Percentiles rank a stretch among this genome's conserved stretches.
phyloP scores from a whole-genome alignment of 2,113 vertebrate genomes.

The Xenus cinereus region DNA sequence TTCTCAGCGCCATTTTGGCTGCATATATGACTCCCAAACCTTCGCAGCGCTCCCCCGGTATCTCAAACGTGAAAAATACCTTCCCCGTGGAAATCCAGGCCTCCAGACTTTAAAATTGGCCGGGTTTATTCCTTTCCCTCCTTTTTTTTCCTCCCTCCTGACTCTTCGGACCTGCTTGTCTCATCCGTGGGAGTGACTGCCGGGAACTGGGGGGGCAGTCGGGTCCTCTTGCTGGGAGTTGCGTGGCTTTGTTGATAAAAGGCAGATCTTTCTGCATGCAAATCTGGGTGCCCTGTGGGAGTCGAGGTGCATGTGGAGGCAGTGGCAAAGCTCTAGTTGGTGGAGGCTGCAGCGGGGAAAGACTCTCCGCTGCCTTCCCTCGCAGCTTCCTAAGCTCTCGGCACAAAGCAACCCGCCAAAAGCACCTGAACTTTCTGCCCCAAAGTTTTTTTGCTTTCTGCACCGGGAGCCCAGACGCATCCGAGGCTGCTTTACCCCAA shows the following conservation, averaged over 20 bases:
- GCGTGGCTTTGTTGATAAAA: slow-evolving; percentile 5
- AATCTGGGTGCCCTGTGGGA: background rate
- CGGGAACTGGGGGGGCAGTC: background rate
- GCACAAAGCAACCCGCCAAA: slow-evolving; percentile 1
- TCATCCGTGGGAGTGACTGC: background rate
- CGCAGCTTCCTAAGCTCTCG: background rate
- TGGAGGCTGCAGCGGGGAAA: background rate
- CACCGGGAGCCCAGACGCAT: background rate
- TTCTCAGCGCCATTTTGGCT: slow-evolving; percentile 91
- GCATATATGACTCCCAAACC: slow-evolving; percentile 69
- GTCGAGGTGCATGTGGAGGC: background rate
- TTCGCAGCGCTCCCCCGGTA: background rate
- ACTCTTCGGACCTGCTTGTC: background rate
- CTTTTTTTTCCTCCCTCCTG: slow-evolving; percentile 33
- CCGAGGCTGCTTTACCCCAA: background rate
- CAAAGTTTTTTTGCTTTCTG: slow-evolving; percentile 31
- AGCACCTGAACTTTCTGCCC: slow-evolving; percentile 50
- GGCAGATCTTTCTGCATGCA: slow-evolving; percentile 22
- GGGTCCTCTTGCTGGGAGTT: background rate
- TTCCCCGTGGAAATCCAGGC: background rate
- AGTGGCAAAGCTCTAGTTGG: background rate
- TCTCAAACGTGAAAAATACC: background rate
- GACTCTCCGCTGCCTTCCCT: background rate
- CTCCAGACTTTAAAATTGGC: slow-evolving; percentile 41
- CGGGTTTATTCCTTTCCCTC: slow-evolving; percentile 51